Conservation (phyloP, 2,797 vertebrate genomes). For the Tragopan temminckii region DNA sequence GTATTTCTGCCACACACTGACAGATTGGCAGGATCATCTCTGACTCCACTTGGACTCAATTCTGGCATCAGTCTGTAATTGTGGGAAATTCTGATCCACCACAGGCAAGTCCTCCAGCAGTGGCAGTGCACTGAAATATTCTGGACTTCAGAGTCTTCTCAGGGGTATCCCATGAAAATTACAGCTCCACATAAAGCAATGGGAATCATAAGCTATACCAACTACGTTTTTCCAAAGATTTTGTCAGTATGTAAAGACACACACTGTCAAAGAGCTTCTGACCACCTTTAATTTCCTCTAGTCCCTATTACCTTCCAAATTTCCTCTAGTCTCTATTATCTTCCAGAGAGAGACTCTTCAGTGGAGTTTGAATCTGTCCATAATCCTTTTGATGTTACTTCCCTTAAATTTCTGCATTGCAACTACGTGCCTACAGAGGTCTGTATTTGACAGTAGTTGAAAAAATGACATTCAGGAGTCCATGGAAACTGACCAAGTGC, state of each 20-base stretch:
- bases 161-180: not conserved
- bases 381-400: not conserved
- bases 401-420: not conserved
- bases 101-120: not conserved
- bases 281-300: not conserved
- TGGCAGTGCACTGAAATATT: not conserved
- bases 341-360: not conserved
- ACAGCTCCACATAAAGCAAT: not conserved
- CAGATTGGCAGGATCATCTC: not conserved
- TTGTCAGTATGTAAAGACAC: not conserved
- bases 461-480: not conserved
- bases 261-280: not conserved
- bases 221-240: not conserved
- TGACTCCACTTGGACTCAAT: not conserved
- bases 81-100: not conserved
- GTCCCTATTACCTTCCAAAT: not conserved
- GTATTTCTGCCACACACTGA: not conserved
- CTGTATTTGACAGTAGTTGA: not conserved
- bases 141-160: not conserved
- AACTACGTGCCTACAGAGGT: not conserved
- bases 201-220: not conserved
- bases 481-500: not conserved
- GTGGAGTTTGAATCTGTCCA: not conserved
- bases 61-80: not conserved
- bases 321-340: not conserved